phyloP scores from a whole-genome alignment of 2,888 invertebrate genomes.

The Esperia sulphurella region DNA sequence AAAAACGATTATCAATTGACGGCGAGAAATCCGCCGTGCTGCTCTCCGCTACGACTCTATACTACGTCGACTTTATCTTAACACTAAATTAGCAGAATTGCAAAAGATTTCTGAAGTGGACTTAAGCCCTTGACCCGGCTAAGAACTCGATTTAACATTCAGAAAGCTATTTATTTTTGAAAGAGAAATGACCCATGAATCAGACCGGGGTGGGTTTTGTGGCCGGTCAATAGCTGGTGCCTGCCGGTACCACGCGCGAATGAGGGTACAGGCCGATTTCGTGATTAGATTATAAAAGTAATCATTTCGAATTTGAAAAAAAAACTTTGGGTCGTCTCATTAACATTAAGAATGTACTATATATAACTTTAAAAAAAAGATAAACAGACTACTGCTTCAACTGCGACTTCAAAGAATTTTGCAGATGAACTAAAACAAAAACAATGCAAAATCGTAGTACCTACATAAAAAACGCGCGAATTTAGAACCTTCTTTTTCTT shows the following conservation, averaged over 20 bases:
- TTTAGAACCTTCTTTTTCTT: no score
- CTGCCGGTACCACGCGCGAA: constrained; percentile 54
- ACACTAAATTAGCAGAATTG: not conserved
- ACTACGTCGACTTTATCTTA: not conserved
- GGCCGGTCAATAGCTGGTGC: constrained; percentile 67
- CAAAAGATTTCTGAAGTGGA: not conserved
- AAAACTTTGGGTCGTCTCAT: no score
- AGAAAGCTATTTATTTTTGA: not conserved
- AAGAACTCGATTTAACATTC: not conserved
- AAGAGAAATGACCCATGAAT: not conserved
- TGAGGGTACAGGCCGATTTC: constrained; percentile 47
- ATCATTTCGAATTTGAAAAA: constrained; percentile 38
- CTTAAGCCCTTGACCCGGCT: not conserved
- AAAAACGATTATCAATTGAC: no score
- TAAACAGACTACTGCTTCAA: no score
- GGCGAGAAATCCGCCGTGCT: no score
- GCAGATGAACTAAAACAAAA: no score
- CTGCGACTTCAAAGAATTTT: no score
- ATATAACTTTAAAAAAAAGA: no score
- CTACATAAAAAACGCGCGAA: no score
- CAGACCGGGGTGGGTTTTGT: constrained; percentile 12
- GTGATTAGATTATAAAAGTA: constrained; percentile 54
- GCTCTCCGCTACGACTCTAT: no score
- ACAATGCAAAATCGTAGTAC: no score
- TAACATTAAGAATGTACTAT: no score